Base-by-base conservation (phyloP, 2,888 invertebrate genomes). In the Tachystola acroxantha region DNA sequence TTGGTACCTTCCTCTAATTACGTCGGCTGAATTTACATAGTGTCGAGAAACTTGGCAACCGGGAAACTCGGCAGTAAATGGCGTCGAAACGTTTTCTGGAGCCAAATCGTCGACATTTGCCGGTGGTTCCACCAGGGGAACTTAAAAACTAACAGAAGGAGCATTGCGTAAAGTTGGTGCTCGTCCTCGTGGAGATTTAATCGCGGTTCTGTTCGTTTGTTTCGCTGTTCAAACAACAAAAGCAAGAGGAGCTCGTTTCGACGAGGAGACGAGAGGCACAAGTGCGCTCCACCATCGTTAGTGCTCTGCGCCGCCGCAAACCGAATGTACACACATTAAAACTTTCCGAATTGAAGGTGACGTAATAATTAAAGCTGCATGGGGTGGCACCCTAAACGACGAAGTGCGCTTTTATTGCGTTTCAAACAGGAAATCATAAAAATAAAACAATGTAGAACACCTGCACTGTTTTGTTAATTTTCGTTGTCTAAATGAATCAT, bases 261-360 rank as follows among this genome's bases (percentile, higher is more conserved):
- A 64, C 53, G 64, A 62, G 56, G 60, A 66, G 60, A 62, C 60
- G 68, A 76, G 78, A 71, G 71, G 62, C 47, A 47, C 53, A 50
- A 80, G 82, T 56, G 73, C 54, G 64, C 24, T 24, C 24, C 5
- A 72, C 64, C 64, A 57, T 70, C 70, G 74, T 68, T 65, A 68
- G 66, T 58, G 64, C 72, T 70, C 61, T 58, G 53, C 64, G 46
- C 59, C 64, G 51, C 53, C 50, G 48, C 64, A 59, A 57, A 65
- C 74, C 73, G 66, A 74, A 74, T 66, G 77, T 74, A 80, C 76
- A 80, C 81, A 80, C 79, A 78, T 84, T 81, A 77, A 77, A 82
- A 80, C 71, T 80, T 80, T 69, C 61, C 63, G 61, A 77, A 74
- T 73, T 72, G 67, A 64, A 77, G 70, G 72, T 73, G 73, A 73